A percentile compares a stretch with the other conserved stretches of the same genome.
phyloP scores from a whole-genome alignment of 2,113 vertebrate genomes.

The Leucosticte australis region DNA sequence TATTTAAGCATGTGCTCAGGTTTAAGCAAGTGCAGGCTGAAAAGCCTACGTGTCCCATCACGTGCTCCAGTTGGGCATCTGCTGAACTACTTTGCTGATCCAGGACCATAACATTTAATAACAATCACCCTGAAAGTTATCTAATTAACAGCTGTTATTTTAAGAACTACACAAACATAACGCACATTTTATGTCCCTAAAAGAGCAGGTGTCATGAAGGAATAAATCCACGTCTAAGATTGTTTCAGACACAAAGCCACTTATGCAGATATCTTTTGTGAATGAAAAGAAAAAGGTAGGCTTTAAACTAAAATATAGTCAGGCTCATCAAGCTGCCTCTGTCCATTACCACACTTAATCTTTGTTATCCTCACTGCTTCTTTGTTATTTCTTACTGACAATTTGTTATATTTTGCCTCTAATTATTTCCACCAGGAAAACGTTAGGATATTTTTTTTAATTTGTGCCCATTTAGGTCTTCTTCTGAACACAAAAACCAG shows the following conservation, averaged over 20 bases:
- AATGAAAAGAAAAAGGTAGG: background rate
- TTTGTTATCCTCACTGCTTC: background rate
- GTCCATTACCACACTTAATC: background rate
- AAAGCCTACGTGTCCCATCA: background rate
- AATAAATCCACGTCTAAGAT: background rate
- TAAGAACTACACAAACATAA: background rate
- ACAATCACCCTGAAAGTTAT: background rate
- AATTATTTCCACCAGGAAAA: background rate
- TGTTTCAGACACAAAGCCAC: background rate
- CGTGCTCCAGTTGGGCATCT: background rate
- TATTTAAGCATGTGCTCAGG: conserved; percentile 10
- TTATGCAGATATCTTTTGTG: background rate
- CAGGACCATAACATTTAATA: background rate
- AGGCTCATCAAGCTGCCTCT: background rate
- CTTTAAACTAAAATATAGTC: background rate
- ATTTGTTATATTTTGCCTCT: background rate
- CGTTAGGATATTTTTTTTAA: background rate
- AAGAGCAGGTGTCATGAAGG: background rate
- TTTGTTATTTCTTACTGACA: background rate
- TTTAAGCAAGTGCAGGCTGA: background rate
- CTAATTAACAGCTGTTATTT: conserved; percentile 36
- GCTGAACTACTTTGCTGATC: conserved; percentile 14
- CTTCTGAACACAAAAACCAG: background rate
- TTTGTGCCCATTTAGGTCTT: background rate
- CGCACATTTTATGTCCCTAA: background rate